A percentile compares a stretch with the other conserved stretches of the same genome.
Evolutionary conservation across 2,888 invertebrate genomes (phyloP).

Genomic region (Drosophila flavopinicola): DNA sequence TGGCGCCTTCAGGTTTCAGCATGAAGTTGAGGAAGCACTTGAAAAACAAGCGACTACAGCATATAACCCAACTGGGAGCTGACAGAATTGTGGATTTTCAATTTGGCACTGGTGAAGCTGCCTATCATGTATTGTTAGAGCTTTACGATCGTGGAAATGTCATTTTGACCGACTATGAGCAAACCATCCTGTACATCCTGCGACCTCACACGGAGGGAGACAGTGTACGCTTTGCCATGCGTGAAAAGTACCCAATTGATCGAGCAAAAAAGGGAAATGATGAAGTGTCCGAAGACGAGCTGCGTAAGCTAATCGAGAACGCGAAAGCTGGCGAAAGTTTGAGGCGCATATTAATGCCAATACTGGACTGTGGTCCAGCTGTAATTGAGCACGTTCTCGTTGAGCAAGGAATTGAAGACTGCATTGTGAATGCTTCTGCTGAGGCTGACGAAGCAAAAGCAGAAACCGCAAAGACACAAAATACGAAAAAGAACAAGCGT

Average conservation of each 20-base stretch:
- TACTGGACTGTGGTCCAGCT: conserved; percentile 95
- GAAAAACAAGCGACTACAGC: conserved; percentile 96
- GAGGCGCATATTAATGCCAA: conserved; percentile 92
- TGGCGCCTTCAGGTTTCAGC: conserved; percentile 96
- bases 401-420: conserved; percentile 51
- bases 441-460: background rate
- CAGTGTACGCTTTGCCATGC: conserved; percentile 94
- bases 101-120: conserved; percentile 96
- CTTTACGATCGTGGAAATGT: conserved; percentile 98
- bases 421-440: conserved; percentile 7
- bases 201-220: conserved; percentile 96
- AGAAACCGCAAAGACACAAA: conserved; percentile 21
- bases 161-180: conserved; percentile 94
- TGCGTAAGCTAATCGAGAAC: conserved; percentile 87
- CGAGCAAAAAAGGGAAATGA: conserved; percentile 88
- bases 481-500: conserved; percentile 55
- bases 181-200: conserved; percentile 95
- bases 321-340: conserved; percentile 91
- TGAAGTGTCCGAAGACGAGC: conserved; percentile 85
- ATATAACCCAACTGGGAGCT: conserved; percentile 92
- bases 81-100: conserved; percentile 98
- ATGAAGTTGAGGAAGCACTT: conserved; percentile 99
- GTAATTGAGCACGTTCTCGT: conserved; percentile 95
- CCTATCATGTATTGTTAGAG: conserved; percentile 97
- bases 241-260: conserved; percentile 94